A percentile compares a stretch with the other conserved stretches of the same genome.
Evolutionary conservation across 2,113 vertebrate species (phyloP).

Genomic region (Pagrus major): DNA sequence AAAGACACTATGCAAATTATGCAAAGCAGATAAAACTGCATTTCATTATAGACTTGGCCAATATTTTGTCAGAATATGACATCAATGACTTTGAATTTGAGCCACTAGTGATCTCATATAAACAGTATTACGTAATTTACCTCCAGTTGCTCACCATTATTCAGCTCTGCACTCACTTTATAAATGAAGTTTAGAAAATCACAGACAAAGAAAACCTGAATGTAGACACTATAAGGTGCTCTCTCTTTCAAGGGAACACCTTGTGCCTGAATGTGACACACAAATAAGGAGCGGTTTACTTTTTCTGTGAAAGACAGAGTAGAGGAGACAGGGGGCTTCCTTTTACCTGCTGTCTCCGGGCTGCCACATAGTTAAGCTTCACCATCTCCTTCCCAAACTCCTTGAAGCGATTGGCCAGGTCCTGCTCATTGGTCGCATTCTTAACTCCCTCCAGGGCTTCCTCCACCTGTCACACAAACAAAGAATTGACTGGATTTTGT

Average conservation of each 20-base stretch:
- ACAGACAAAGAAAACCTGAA: not conserved
- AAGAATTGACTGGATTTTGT: not conserved
- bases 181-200: not conserved
- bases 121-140: not conserved
- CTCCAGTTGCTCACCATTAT: not conserved
- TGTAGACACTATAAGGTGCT: not conserved
- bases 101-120: not conserved
- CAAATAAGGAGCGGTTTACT: not conserved
- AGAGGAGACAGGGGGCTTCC: not conserved
- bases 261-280: not conserved
- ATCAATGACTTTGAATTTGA: not conserved
- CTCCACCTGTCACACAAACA: constrained; percentile 87
- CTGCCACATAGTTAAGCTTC: constrained; percentile 97
- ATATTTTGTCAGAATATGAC: constrained; percentile 1
- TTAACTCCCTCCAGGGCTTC: constrained; percentile 96
- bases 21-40: not conserved
- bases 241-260: not conserved
- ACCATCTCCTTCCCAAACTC: constrained; percentile 99
- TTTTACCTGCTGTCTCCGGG: constrained; percentile 95
- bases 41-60: not conserved
- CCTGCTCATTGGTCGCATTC: constrained; percentile 97
- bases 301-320: not conserved
- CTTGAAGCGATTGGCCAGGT: constrained; percentile 97
- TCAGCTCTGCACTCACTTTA: not conserved
- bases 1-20: not conserved